phyloP scores from a whole-genome alignment of 2,888 invertebrate genomes.

The Hydrotaea diabolus region DNA sequence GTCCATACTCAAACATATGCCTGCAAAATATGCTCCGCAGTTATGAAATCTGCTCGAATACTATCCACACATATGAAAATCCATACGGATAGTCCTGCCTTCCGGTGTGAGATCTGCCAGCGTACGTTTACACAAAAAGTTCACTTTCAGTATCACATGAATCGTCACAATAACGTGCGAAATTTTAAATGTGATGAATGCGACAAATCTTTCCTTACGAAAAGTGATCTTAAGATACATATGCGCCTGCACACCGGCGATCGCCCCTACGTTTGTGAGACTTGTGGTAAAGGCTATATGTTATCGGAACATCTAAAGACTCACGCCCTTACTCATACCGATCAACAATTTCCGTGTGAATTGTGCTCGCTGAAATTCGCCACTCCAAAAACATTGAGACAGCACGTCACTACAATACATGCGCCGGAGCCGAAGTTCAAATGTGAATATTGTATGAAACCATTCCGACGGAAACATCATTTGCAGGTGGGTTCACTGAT shows the following conservation, averaged over 20 bases:
- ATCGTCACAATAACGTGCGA: slow-evolving; percentile 73
- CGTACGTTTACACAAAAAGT: slow-evolving; percentile 74
- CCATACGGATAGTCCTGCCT: slow-evolving; percentile 65
- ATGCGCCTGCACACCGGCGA: slow-evolving; percentile 72
- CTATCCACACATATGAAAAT: slow-evolving; percentile 71
- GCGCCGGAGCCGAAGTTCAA: slow-evolving; percentile 69
- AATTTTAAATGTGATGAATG: slow-evolving; percentile 73
- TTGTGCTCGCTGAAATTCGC: slow-evolving; percentile 72
- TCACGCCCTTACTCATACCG: slow-evolving; percentile 73
- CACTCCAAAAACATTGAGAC: slow-evolving; percentile 72
- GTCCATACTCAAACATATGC: slow-evolving; percentile 65
- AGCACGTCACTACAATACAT: slow-evolving; percentile 73
- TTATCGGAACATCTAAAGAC: slow-evolving; percentile 73
- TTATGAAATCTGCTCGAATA: slow-evolving; percentile 68
- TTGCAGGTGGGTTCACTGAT: slow-evolving; percentile 66
- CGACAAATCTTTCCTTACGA: slow-evolving; percentile 71
- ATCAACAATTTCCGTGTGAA: slow-evolving; percentile 71
- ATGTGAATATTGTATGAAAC: slow-evolving; percentile 71
- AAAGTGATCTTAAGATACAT: slow-evolving; percentile 72
- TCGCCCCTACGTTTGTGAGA: slow-evolving; percentile 73
- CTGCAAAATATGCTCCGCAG: slow-evolving; percentile 68
- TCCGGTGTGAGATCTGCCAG: slow-evolving; percentile 70
- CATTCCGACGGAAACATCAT: slow-evolving; percentile 75
- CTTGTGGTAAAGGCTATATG: slow-evolving; percentile 73
- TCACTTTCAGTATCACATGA: slow-evolving; percentile 72